Percentiles rank a stretch among this genome's conserved stretches.
Evolutionary conservation across 2,888 invertebrate species (phyloP).

Genomic region (Philonicus albiceps): DNA sequence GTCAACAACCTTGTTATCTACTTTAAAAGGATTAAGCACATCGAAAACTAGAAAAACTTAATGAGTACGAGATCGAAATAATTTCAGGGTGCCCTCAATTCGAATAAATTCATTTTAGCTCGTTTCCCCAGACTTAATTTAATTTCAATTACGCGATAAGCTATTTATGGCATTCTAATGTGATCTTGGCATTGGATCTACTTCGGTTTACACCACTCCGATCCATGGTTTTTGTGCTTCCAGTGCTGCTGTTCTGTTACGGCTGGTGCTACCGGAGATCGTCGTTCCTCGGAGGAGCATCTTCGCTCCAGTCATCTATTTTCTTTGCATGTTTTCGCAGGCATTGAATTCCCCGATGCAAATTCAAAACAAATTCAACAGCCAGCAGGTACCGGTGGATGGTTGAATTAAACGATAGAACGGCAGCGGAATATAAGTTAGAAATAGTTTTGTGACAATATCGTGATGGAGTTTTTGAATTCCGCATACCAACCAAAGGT

Average conservation of each 20-base stretch:
- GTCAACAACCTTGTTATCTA: neutral
- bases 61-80: neutral
- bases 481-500: slow-evolving; percentile 45
- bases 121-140: slow-evolving; percentile 53
- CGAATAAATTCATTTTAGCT: slow-evolving; percentile 44
- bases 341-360: slow-evolving; percentile 32
- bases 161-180: slow-evolving; percentile 52
- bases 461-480: slow-evolving; percentile 50
- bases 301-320: slow-evolving; percentile 25
- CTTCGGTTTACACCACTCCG: slow-evolving; percentile 13
- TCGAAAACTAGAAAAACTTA: neutral
- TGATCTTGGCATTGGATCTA: slow-evolving; percentile 39
- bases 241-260: neutral
- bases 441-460: slow-evolving; percentile 48
- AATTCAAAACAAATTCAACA: slow-evolving; percentile 30
- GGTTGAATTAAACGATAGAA: neutral
- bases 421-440: slow-evolving; percentile 8
- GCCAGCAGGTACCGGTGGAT: slow-evolving; percentile 1
- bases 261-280: neutral
- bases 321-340: slow-evolving; percentile 16
- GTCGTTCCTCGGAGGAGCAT: neutral
- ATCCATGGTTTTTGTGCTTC: neutral
- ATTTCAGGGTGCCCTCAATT: neutral
- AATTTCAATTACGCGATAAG: slow-evolving; percentile 53
- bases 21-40: neutral